These are phyloP conservation scores for Siniperca obscura DNA, from an alignment of 2,797 vertebrate species.

Conservation along the genomic window DNA sequence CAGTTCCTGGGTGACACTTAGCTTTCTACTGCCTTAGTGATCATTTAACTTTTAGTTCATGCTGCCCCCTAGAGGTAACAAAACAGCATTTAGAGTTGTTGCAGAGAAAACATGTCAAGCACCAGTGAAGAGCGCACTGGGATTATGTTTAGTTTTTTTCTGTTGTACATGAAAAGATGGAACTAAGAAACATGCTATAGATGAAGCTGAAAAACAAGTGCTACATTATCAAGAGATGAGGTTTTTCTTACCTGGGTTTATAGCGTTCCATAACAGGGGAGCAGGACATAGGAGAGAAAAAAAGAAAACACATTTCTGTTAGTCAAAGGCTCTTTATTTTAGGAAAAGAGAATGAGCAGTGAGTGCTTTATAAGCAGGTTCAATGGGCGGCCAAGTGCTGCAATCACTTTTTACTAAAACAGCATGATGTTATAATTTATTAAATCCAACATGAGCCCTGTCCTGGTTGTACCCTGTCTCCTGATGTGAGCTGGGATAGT, in stretches of 20 bases:
- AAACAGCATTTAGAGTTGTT: slow-evolving; percentile 20
- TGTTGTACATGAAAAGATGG: background rate
- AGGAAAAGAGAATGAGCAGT: background rate
- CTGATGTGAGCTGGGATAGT: background rate
- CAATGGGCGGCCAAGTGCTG: background rate
- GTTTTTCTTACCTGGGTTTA: slow-evolving; percentile 78
- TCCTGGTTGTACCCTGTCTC: background rate
- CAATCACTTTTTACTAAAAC: background rate
- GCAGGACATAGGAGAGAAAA: slow-evolving; percentile 54
- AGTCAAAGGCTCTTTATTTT: slow-evolving; percentile 12
- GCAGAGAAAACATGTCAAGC: slow-evolving; percentile 2
- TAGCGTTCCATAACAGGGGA: slow-evolving; percentile 13
- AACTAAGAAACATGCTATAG: background rate
- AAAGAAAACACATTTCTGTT: slow-evolving; percentile 23
- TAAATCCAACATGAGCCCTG: background rate
- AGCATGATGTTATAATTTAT: background rate
- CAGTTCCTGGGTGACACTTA: slow-evolving; percentile 29
- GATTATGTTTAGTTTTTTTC: background rate
- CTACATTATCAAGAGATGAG: background rate
- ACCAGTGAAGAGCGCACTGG: background rate
- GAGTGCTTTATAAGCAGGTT: background rate
- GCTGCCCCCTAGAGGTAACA: slow-evolving; percentile 84
- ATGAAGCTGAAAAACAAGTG: background rate
- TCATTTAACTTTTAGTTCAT: slow-evolving; percentile 58
- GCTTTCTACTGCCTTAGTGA: slow-evolving; percentile 12